A percentile compares a stretch with the other conserved stretches of the same genome.
Conservation (phyloP, 1,140 invertebrate genomes). For the Drosophila pseudoananassae region DNA sequence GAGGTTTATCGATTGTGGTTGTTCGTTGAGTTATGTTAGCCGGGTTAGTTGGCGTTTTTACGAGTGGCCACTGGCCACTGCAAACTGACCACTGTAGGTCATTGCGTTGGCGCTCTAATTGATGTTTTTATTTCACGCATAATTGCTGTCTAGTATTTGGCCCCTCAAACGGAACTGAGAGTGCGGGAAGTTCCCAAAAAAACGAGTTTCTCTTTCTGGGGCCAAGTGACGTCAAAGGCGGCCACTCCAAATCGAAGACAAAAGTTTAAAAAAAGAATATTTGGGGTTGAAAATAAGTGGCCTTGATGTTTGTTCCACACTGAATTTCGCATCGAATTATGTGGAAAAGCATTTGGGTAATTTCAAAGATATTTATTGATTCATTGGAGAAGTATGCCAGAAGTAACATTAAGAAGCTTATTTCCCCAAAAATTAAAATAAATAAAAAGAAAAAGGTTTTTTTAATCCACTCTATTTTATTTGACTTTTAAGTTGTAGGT, state of each 20-base stretch:
- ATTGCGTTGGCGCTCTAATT: conserved; percentile 78
- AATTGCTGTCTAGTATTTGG: conserved; percentile 52
- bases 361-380: conserved; percentile 4
- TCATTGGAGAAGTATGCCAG: neutral
- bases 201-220: conserved; percentile 59
- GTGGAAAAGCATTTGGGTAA: conserved; percentile 15
- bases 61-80: conserved; percentile 17
- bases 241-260: conserved; percentile 36
- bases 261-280: conserved; percentile 74
- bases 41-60: neutral
- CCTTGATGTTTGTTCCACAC: conserved; percentile 51
- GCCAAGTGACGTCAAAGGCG: conserved; percentile 69
- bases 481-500: neutral
- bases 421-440: neutral
- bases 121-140: conserved; percentile 68
- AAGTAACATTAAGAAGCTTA: neutral
- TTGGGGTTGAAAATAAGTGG: conserved; percentile 66
- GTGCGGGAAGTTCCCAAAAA: conserved; percentile 64
- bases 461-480: neutral
- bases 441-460: neutral
- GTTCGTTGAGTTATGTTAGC: neutral
- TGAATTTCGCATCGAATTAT: conserved; percentile 28
- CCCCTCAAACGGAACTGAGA: conserved; percentile 65
- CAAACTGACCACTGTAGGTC: conserved; percentile 59
- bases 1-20: conserved; percentile 54